A percentile compares a stretch with the other conserved stretches of the same genome.
These are phyloP conservation scores for Clunio marinus DNA, from an alignment of 2,888 invertebrate genomes.

Conservation along the genomic window DNA sequence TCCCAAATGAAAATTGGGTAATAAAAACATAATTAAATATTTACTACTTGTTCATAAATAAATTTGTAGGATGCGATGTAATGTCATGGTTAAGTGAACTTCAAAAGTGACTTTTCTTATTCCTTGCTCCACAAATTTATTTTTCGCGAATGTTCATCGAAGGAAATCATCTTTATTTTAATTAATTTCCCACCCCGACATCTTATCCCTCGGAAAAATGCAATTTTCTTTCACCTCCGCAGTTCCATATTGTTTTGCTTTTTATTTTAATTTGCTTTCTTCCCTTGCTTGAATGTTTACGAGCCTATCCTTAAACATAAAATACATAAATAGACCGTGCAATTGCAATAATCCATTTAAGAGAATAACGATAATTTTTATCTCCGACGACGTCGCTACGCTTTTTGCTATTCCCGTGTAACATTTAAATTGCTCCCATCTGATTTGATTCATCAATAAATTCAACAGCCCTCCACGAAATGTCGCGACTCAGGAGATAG, in stretches of 20 bases:
- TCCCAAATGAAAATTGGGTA: not conserved
- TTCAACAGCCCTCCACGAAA: slow-evolving; percentile 29
- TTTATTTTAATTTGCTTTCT: slow-evolving; percentile 13
- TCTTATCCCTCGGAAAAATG: not conserved
- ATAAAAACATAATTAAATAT: not conserved
- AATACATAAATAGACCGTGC: slow-evolving; percentile 37
- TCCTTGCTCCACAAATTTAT: not conserved
- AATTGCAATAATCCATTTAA: slow-evolving; percentile 38
- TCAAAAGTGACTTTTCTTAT: too few relatives aligned
- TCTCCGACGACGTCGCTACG: slow-evolving; percentile 25
- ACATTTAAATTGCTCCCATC: slow-evolving; percentile 39
- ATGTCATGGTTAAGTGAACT: not conserved
- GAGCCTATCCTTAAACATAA: not conserved
- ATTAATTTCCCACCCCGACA: slow-evolving; percentile 12
- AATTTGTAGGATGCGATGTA: not conserved
- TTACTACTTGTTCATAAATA: not conserved
- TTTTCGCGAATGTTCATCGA: not conserved
- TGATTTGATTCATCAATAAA: slow-evolving; percentile 39
- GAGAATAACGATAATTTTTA: slow-evolving; percentile 39
- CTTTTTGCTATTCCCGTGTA: slow-evolving; percentile 33
- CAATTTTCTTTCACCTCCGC: not conserved
- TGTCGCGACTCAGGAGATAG: not conserved
- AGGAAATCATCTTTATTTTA: slow-evolving; percentile 18
- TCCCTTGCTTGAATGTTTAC: not conserved
- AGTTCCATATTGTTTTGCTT: slow-evolving; percentile 11